These are phyloP conservation scores for Zoroaster sp. DNA, from an alignment of 53 echinoderm and acorn worm species.

Conservation along the genomic window DNA sequence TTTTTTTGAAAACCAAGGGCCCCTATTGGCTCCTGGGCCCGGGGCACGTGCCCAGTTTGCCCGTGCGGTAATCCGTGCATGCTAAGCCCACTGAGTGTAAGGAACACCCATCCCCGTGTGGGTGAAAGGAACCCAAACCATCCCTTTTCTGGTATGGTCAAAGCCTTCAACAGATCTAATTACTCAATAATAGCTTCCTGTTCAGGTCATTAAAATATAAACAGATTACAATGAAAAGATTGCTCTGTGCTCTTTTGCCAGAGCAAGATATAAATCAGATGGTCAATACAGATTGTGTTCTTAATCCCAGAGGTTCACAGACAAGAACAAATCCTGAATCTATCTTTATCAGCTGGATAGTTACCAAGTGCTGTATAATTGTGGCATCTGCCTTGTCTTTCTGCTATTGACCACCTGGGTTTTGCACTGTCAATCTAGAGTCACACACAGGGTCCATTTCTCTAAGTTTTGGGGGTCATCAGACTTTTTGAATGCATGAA, in stretches of 20 bases:
- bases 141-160: too few species aligned
- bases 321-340: slow-evolving; percentile 10
- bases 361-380: slow-evolving; percentile 7
- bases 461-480: slow-evolving; percentile 5
- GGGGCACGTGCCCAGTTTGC: too few species aligned
- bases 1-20: too few species aligned
- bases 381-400: not conserved
- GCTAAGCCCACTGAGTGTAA: too few species aligned
- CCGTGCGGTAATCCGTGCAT: too few species aligned
- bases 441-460: not conserved
- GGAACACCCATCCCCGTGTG: too few species aligned
- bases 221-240: not conserved
- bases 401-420: not conserved
- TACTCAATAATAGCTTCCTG: not conserved
- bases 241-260: not conserved
- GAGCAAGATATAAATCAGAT: not conserved
- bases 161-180: too few species aligned
- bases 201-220: not conserved
- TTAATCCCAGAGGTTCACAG: slow-evolving; percentile 6
- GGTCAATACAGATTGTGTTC: slow-evolving; percentile 20
- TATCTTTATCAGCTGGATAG: not conserved
- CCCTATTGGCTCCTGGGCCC: too few species aligned
- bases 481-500: not conserved
- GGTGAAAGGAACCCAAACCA: too few species aligned
- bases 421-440: not conserved